These are phyloP conservation scores for Dryocosmus kuriphilus DNA, from an alignment of 2,888 invertebrate species.

Conservation along the genomic window DNA sequence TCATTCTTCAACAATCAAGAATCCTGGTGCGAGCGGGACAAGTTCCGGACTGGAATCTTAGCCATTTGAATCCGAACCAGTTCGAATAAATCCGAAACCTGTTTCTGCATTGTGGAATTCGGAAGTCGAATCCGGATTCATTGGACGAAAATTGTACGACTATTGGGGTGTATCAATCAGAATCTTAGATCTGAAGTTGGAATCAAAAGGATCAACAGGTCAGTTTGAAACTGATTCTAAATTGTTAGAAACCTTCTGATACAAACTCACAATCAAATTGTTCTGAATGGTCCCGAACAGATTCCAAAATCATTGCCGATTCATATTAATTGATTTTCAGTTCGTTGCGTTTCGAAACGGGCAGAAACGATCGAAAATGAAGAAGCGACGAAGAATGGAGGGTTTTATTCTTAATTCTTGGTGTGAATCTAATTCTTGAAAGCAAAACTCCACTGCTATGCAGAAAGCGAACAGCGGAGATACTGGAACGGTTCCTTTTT, in stretches of 20 bases:
- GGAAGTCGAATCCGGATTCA: background rate
- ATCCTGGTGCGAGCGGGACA: background rate
- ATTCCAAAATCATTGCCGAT: background rate
- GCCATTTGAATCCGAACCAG: conserved; percentile 3
- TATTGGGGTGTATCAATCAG: background rate
- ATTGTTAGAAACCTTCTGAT: no score
- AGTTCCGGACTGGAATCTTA: background rate
- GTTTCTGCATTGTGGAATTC: conserved; percentile 6
- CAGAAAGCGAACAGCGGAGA: background rate
- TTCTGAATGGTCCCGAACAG: background rate
- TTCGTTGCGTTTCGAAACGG: background rate
- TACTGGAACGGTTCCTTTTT: conserved; percentile 27
- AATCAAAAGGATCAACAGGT: no score
- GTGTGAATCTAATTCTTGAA: conserved; percentile 1
- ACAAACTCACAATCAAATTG: no score
- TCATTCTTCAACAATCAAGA: conserved; percentile 11
- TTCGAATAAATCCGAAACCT: background rate
- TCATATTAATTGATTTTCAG: background rate
- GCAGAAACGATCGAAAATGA: background rate
- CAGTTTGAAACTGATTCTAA: no score
- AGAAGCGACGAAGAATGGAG: background rate
- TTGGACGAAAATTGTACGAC: no score
- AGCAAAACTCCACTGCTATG: background rate
- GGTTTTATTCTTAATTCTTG: background rate
- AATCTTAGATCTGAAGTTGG: no score